Conservation (phyloP, 2,113 vertebrate species). For the Colistium nudipinnis region DNA sequence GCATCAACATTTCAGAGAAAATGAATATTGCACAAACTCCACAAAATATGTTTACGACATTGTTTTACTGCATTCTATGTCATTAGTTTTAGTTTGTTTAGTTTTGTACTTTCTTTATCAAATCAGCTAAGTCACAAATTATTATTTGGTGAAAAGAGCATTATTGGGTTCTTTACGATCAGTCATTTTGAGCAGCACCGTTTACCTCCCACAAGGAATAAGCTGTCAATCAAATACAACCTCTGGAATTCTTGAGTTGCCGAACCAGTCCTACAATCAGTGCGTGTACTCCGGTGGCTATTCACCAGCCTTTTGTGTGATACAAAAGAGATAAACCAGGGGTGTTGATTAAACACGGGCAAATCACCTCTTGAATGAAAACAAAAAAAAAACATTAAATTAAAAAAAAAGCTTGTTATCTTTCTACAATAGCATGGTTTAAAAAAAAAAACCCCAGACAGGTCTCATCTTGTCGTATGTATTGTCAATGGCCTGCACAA, state of each 20-base stretch:
- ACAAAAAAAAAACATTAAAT: not conserved
- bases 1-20: too few relatives aligned
- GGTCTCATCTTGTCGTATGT: conserved; percentile 30
- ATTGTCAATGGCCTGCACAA: conserved; percentile 3
- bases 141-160: not conserved
- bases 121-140: not conserved
- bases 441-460: not conserved
- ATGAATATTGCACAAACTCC: not conserved
- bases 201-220: not conserved
- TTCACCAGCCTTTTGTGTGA: not conserved
- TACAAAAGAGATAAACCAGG: conserved; percentile 12
- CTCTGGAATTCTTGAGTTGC: conserved; percentile 3
- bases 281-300: conserved; percentile 1
- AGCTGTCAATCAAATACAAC: conserved; percentile 2
- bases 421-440: not conserved
- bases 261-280: conserved; percentile 25
- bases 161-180: not conserved
- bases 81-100: too few relatives aligned
- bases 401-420: conserved; percentile 2
- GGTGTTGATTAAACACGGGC: conserved; percentile 5
- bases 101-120: too few relatives aligned
- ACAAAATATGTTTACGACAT: not conserved
- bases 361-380: conserved; percentile 15
- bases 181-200: not conserved
- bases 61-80: not conserved